phyloP scores from a whole-genome alignment of 2,888 invertebrate genomes.

The Tridacna gigas region DNA sequence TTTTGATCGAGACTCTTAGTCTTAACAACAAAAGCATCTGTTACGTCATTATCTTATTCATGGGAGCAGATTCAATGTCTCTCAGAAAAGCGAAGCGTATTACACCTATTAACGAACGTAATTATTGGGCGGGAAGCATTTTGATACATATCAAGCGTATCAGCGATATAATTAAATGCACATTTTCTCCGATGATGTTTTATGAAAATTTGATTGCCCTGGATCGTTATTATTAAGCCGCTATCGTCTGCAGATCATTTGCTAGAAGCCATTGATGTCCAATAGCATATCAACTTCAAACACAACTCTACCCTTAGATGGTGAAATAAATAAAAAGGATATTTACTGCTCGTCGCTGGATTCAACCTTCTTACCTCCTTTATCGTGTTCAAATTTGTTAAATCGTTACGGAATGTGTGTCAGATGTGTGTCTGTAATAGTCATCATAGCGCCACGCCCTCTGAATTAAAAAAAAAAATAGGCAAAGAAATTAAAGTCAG shows the following conservation, averaged over 20 bases:
- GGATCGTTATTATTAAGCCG: constrained; percentile 38
- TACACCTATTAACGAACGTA: constrained; percentile 14
- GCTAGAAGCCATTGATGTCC: constrained; percentile 8
- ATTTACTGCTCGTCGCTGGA: too few relatives aligned
- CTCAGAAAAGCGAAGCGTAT: neutral
- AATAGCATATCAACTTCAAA: constrained; percentile 6
- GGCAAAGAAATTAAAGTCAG: too few relatives aligned
- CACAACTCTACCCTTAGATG: neutral
- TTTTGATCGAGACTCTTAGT: too few relatives aligned
- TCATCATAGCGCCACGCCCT: too few relatives aligned
- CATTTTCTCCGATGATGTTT: constrained; percentile 24
- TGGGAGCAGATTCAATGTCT: neutral
- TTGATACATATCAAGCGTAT: constrained; percentile 10
- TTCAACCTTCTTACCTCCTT: too few relatives aligned
- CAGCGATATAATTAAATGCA: constrained; percentile 14
- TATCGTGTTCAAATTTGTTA: too few relatives aligned
- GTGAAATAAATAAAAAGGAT: too few relatives aligned
- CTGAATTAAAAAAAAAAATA: too few relatives aligned
- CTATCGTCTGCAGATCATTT: constrained; percentile 25
- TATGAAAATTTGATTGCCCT: constrained; percentile 52
- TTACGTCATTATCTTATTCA: too few relatives aligned
- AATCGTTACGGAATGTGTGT: too few relatives aligned
- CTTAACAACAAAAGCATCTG: too few relatives aligned
- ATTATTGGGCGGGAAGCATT: constrained; percentile 14
- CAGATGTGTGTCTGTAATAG: too few relatives aligned